Base-by-base conservation (phyloP, 2,797 vertebrate genomes). In the Scolopax bukidnonensis region DNA sequence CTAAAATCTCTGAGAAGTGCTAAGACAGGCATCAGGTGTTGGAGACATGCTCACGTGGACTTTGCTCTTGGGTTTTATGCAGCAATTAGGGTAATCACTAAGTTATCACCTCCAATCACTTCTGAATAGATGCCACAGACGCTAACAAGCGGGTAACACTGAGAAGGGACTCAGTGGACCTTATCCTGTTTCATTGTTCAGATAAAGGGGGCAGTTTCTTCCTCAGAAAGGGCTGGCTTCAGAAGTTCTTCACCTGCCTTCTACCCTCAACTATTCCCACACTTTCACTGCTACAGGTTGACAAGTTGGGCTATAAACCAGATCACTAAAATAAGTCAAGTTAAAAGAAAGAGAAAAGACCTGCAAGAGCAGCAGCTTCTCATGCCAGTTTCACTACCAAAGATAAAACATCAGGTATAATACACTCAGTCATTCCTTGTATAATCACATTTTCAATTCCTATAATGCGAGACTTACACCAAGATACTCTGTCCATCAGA, bases 1-100 rank as follows among this genome's bases (percentile, higher is more conserved):
- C 78, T 56, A 56, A 91, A 94, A 92, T 74, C 81, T 77, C 70
- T 17, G 33, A 90, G 75, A 76, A 90, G 77, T 67, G 65, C 90
- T 78, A 87, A 81, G 87, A 87, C 33, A 78, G 88, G 79, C 45
- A 80, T 21, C 32, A 48, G 59, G 71, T 38, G 59, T 16, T 21
- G 40, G 53, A 84, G 24, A 83, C 53, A 50, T 1, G 73, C 10
- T 64, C 57, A 32, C 9, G 4, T 0, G 11, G 64, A 67, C 87
- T 70, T 51, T 30, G 38, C 43, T 85, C 50, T 53, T 3, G 16
- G 45, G 64, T 64, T 92, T 83, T 91, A 56, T 12, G 6, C 2
- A 20, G 61, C 27, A 74, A 7, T 57, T 47, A 45, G 38, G 40
- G 17, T 36, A 71, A 75, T 48, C 28, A 38, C 19, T 4, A 50